phyloP scores from a whole-genome alignment of 2,797 vertebrate genomes.

The Pachyuromys duprasi region DNA sequence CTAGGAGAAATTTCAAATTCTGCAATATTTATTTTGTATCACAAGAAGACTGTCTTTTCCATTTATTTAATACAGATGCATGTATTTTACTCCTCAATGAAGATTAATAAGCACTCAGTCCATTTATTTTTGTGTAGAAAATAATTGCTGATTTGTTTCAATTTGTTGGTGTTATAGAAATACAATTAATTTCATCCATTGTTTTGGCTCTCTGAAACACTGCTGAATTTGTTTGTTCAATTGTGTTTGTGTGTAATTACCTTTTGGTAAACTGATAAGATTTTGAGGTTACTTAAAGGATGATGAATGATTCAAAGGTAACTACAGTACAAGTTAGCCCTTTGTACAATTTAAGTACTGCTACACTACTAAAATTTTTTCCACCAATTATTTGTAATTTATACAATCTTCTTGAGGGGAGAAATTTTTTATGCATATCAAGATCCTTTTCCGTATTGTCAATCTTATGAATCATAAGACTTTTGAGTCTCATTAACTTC shows the following conservation, averaged over 20 bases:
- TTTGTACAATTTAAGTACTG: background rate
- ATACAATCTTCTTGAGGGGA: background rate
- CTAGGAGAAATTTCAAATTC: background rate
- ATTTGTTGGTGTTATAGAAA: background rate
- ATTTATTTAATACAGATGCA: background rate
- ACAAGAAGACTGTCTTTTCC: background rate
- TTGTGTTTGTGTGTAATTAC: background rate
- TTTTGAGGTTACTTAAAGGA: background rate
- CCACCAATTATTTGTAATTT: background rate
- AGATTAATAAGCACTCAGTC: background rate
- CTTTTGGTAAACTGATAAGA: background rate
- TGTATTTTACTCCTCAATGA: background rate
- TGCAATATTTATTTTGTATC: background rate
- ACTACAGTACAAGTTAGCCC: background rate
- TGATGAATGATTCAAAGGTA: background rate
- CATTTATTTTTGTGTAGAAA: background rate
- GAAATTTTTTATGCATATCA: background rate
- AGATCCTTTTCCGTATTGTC: background rate
- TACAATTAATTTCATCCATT: background rate
- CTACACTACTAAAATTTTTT: background rate
- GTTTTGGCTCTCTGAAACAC: background rate
- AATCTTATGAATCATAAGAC: background rate
- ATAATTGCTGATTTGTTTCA: background rate
- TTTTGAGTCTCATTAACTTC: background rate
- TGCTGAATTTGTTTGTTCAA: background rate